Evolutionary conservation across 1,140 invertebrate species (phyloP), one percentile per base, ranked within the genome.

Genomic region (Leptestheria dahalacensis): DNA sequence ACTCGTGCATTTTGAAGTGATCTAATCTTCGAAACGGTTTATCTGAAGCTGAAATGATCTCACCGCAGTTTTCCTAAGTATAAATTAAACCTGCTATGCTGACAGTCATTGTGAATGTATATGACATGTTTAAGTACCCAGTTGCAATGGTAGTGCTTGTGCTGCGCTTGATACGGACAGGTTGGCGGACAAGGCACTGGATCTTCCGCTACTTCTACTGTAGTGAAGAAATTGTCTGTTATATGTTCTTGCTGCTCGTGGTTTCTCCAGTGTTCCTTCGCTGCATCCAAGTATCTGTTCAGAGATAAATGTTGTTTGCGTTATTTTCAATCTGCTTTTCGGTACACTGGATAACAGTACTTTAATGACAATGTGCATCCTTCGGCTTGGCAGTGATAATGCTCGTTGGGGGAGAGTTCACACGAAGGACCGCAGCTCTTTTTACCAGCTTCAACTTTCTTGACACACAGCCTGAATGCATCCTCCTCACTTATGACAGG

Each of bases 1-100:
- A 79, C 65, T 86, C 88, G 68, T 95, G 91, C 65, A 88, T 87
- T 64, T 88, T 84, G 68, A 91, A 91, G 70, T 96, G 91, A 64
- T 96, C 89, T 4, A 94, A 74, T 63, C 89, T 75, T 57, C 83
- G 78, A 72, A 92, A 92, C 1, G 87, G 84, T 66, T 87, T 86
- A 65, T 92, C 90, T 12, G 81, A 81, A 9, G 83, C 80, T 20
- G 89, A 73, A 56, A 94, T 85, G 2, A 89, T 82, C 68, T 89
- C 88, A 18, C 81, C 79, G 69, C 91, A 95, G 59, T 84, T 86
- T 66, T 91, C 87, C 86, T 87, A 71, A 3, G 2, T 51, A 23
- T 9, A 9, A 10, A 51, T 51, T 51, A 9, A 18, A 51, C 23
- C 6, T 20, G n/a, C n/a, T n/a, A n/a, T n/a, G n/a, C n/a, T n/a